phyloP scores from a whole-genome alignment of 2,888 invertebrate species.

The Protophormia terraenovae region DNA sequence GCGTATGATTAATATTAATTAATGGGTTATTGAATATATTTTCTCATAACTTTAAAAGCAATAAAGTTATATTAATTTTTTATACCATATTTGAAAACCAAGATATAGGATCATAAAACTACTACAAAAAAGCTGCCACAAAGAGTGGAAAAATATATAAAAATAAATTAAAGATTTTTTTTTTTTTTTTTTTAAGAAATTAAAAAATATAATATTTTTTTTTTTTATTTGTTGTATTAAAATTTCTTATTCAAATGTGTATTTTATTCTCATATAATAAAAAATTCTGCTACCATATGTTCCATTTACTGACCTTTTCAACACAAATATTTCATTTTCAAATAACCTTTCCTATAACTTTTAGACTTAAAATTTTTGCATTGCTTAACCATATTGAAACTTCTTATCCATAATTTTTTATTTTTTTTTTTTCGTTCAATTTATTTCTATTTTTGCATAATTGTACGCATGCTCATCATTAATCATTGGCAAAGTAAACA shows the following conservation, averaged over 20 bases:
- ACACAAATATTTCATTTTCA: background rate
- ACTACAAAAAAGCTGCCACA: background rate
- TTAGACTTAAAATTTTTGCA: background rate
- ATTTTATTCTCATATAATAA: no score
- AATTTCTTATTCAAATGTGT: background rate
- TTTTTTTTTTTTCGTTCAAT: background rate
- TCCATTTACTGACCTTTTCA: constrained; percentile 22
- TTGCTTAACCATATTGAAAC: background rate
- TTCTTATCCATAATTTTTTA: background rate
- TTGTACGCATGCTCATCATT: constrained; percentile 67
- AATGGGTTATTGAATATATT: background rate
- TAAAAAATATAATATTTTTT: no score
- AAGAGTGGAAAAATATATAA: background rate
- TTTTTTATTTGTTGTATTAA: no score
- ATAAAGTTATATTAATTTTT: background rate
- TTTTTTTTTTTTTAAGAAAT: no score
- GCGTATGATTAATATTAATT: constrained; percentile 19
- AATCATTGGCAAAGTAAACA: constrained; percentile 64
- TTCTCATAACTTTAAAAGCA: background rate
- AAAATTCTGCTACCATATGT: background rate
- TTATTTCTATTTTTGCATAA: constrained; percentile 55
- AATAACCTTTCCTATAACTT: background rate
- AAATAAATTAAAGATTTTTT: no score
- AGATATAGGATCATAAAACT: background rate
- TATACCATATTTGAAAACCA: background rate